phyloP scores from a whole-genome alignment of 64 coral and sea anemone genomes.

The Actinia equina region DNA sequence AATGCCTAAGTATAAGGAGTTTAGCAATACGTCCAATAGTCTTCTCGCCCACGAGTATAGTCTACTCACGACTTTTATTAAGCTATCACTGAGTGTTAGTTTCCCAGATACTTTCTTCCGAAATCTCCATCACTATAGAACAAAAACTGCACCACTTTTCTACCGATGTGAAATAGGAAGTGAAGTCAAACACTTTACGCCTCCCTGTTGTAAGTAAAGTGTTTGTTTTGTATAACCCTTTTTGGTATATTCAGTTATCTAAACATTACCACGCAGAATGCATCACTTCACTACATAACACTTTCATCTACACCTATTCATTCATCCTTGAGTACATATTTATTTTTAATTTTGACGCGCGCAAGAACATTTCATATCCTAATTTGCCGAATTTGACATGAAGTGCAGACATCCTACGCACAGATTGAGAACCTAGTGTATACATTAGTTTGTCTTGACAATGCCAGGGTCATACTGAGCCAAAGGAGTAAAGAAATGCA shows the following conservation, averaged over 20 bases:
- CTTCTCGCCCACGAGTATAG: too few species aligned
- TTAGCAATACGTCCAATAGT: too few species aligned
- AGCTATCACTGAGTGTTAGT: too few species aligned
- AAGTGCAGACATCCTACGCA: neutral
- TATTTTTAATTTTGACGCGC: constrained; percentile 5
- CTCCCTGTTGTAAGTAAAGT: neutral
- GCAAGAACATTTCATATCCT: neutral
- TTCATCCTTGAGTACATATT: constrained; percentile 1
- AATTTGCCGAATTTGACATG: neutral
- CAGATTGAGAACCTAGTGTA: neutral
- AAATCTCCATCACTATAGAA: too few species aligned
- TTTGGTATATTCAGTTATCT: neutral
- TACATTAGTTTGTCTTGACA: neutral
- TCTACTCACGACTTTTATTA: too few species aligned
- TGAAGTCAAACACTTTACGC: neutral
- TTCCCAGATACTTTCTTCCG: too few species aligned
- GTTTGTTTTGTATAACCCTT: neutral
- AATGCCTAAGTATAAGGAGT: too few species aligned
- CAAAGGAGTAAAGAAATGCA: neutral
- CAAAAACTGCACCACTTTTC: too few species aligned
- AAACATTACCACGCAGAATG: constrained; percentile 9
- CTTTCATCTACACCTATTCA: neutral
- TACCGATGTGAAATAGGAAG: neutral
- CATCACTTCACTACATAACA: neutral
- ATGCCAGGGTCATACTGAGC: neutral